A percentile compares a stretch with the other conserved stretches of the same genome.
phyloP scores from a whole-genome alignment of 2,888 invertebrate genomes.

The Podotricha telesiphe region DNA sequence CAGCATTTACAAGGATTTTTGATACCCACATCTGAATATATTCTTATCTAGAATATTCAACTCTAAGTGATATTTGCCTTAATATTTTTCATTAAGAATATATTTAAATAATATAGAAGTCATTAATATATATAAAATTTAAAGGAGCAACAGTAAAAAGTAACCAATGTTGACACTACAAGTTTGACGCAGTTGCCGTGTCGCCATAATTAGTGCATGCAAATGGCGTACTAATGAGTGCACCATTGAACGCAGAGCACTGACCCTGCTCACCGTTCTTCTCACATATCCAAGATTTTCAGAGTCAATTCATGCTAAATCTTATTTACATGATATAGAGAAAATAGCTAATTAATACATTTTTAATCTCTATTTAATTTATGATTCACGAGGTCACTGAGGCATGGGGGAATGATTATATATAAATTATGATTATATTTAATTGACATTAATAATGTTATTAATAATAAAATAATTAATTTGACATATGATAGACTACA shows the following conservation, averaged over 20 bases:
- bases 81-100: no score
- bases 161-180: conserved; percentile 33
- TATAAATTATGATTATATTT: no score
- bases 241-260: conserved; percentile 55
- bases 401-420: no score
- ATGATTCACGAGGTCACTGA: no score
- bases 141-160: conserved; percentile 25
- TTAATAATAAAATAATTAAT: no score
- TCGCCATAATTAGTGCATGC: conserved; percentile 65
- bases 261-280: conserved; percentile 37
- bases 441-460: no score
- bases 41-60: no score
- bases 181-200: conserved; percentile 50
- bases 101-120: not conserved
- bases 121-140: not conserved
- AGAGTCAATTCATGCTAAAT: conserved; percentile 3
- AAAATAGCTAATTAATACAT: not conserved
- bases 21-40: no score
- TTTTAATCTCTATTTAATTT: not conserved
- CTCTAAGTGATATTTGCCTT: no score
- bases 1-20: no score
- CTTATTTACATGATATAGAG: not conserved
- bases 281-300: conserved; percentile 19
- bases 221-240: conserved; percentile 62
- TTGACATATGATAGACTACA: no score